Evolutionary conservation across 1,140 invertebrate species (phyloP).

Genomic region (Calephelis nemesis): DNA sequence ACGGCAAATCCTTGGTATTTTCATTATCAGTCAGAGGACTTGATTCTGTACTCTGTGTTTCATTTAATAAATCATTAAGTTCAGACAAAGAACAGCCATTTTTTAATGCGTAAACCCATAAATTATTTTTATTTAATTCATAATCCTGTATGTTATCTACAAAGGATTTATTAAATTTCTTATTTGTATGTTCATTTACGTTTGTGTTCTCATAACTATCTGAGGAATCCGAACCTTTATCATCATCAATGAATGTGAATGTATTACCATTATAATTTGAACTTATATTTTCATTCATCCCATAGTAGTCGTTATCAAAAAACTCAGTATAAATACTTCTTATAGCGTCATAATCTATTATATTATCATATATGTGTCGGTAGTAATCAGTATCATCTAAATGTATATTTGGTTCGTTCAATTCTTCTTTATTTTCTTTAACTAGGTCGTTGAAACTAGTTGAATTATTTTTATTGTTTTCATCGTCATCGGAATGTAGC

Average conservation of each 20-base stretch:
- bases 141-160: constrained; percentile 23
- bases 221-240: not conserved
- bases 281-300: not conserved
- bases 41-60: constrained; percentile 38
- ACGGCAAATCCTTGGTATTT: constrained; percentile 31
- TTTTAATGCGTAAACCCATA: constrained; percentile 61
- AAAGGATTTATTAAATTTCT: not conserved
- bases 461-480: constrained; percentile 16
- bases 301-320: not conserved
- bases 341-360: constrained; percentile 5
- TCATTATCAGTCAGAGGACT: constrained; percentile 42
- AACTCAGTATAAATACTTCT: constrained; percentile 11
- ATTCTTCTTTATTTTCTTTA: not conserved
- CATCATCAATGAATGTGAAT: not conserved
- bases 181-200: not conserved
- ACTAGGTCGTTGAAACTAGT: not conserved
- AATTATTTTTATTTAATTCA: constrained; percentile 39
- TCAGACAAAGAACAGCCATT: constrained; percentile 47
- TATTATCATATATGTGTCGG: constrained; percentile 4
- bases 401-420: not conserved
- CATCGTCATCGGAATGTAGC: constrained; percentile 36
- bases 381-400: constrained; percentile 1
- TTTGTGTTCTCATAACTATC: not conserved
- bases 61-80: constrained; percentile 37
- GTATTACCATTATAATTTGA: constrained; percentile 26